phyloP scores from a whole-genome alignment of 2,888 invertebrate species.

The Andrena marginata region DNA sequence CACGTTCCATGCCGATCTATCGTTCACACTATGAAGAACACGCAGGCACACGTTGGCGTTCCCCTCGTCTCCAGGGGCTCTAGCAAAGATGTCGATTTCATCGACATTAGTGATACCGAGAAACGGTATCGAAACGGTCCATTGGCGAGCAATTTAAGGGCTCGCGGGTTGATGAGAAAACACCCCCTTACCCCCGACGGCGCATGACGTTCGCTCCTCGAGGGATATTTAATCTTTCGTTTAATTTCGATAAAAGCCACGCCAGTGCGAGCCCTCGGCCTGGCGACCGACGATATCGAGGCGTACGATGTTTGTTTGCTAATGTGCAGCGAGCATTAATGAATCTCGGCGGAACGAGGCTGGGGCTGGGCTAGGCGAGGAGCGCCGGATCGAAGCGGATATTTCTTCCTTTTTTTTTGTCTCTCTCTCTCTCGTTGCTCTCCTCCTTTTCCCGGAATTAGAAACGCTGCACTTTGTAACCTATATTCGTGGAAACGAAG shows the following conservation, averaged over 20 bases:
- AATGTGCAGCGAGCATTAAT: constrained; percentile 55
- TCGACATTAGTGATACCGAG: constrained; percentile 15
- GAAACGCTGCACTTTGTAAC: constrained; percentile 41
- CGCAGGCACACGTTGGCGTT: neutral
- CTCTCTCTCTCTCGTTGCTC: neutral
- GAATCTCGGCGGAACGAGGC: constrained; percentile 49
- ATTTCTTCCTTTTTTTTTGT: neutral
- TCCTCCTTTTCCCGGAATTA: constrained; percentile 36
- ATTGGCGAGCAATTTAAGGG: constrained; percentile 43
- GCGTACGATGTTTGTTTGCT: constrained; percentile 59
- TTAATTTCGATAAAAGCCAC: constrained; percentile 65
- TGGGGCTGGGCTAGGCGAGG: constrained; percentile 8
- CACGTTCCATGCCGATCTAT: no score
- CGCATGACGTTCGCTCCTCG: constrained; percentile 31
- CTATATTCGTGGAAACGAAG: constrained; percentile 20
- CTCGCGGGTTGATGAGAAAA: constrained; percentile 43
- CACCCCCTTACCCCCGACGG: neutral
- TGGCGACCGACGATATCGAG: constrained; percentile 43
- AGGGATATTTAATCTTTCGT: constrained; percentile 63
- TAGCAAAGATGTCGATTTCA: constrained; percentile 18
- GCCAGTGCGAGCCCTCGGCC: constrained; percentile 16
- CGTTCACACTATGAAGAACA: neutral
- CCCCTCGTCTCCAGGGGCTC: neutral
- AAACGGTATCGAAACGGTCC: constrained; percentile 13
- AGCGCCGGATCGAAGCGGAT: constrained; percentile 19